Conservation (phyloP, 2,888 invertebrate genomes). For the Parnassius glacialis region DNA sequence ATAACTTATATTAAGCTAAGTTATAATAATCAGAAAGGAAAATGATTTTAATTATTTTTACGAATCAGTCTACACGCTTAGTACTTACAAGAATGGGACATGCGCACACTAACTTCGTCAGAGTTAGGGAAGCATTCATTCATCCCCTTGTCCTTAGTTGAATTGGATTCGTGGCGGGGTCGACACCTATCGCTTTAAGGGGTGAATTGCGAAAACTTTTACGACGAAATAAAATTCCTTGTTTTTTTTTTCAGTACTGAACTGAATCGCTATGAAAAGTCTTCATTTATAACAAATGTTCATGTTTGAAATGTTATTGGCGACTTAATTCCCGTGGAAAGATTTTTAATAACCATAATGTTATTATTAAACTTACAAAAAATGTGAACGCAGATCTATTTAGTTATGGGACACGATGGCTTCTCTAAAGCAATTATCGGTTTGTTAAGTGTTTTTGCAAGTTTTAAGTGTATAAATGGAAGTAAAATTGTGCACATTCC, state of each 20-base stretch:
- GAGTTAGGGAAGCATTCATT: conserved; percentile 51
- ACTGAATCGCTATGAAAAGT: conserved; percentile 1
- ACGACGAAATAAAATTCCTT: conserved; percentile 30
- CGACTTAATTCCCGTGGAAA: conserved; percentile 15
- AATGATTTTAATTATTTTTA: no score
- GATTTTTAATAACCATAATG: conserved; percentile 5
- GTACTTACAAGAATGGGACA: conserved; percentile 49
- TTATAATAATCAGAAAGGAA: no score
- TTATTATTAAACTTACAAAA: conserved; percentile 16
- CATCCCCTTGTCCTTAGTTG: conserved; percentile 53
- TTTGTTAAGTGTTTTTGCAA: conserved; percentile 52
- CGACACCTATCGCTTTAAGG: conserved; percentile 38
- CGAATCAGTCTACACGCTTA: no score
- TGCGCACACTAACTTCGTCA: conserved; percentile 49
- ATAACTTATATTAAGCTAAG: no score
- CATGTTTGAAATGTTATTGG: background rate
- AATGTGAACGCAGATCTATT: conserved; percentile 36
- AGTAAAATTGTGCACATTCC: conserved; percentile 64
- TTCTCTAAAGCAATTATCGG: conserved; percentile 40
- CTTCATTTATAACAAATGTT: background rate
- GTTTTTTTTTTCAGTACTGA: background rate
- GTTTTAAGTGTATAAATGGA: conserved; percentile 68
- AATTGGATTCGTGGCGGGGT: conserved; percentile 37
- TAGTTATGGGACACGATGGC: conserved; percentile 71
- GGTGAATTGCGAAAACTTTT: conserved; percentile 41